A percentile compares a stretch with the other conserved stretches of the same genome.
These are phyloP conservation scores for Lagopus muta DNA, from an alignment of 2,113 vertebrate species.

Conservation along the genomic window DNA sequence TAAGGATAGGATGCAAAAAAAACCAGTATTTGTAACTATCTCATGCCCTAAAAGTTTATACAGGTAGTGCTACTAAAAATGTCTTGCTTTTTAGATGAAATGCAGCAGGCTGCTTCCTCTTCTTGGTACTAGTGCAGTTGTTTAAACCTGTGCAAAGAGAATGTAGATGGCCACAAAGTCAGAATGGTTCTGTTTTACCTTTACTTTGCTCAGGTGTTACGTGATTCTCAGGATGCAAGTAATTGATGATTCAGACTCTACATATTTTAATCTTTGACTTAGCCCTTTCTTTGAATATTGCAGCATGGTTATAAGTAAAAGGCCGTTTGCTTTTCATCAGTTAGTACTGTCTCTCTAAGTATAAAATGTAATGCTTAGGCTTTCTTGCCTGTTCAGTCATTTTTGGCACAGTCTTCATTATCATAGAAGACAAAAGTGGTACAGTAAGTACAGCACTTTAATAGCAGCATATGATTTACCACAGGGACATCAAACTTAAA, in stretches of 20 bases:
- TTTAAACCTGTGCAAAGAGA: background rate
- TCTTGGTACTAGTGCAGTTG: background rate
- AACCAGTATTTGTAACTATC: background rate
- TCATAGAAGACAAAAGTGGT: conserved; percentile 16
- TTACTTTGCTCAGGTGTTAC: background rate
- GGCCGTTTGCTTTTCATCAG: conserved; percentile 24
- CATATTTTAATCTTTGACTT: conserved; percentile 27
- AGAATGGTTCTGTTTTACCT: background rate
- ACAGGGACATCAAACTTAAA: conserved; percentile 32
- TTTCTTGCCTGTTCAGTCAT: conserved; percentile 19
- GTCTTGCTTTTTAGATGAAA: background rate
- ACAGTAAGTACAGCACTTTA: conserved; percentile 29
- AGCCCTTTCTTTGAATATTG: background rate
- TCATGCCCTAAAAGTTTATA: background rate
- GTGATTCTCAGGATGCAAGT: conserved; percentile 15
- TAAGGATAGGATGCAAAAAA: background rate
- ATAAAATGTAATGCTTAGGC: conserved; percentile 24
- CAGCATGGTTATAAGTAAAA: conserved; percentile 1
- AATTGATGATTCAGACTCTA: background rate
- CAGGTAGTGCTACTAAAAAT: background rate
- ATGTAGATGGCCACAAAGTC: background rate
- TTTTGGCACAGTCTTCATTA: conserved; percentile 43
- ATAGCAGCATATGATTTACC: conserved; percentile 42
- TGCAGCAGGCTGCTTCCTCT: background rate
- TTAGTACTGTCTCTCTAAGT: conserved; percentile 22